Conservation (phyloP, 1,140 invertebrate genomes). For the Chrysomallon squamiferum region DNA sequence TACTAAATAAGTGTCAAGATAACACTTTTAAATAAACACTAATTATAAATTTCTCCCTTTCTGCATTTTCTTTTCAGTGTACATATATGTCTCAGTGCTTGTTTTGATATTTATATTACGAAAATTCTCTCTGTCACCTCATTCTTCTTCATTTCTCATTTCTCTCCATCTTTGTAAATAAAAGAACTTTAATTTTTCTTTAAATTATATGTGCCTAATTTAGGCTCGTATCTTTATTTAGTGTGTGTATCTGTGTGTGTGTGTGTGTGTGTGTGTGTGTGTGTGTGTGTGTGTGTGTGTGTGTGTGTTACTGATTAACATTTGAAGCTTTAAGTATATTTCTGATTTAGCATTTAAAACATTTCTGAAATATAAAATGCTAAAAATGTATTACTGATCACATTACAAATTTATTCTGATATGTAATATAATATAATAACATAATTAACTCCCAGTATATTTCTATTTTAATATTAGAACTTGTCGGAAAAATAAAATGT, state of each 20-base stretch:
- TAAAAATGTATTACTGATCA: too few species aligned
- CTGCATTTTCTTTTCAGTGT: background rate
- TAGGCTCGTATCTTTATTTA: background rate
- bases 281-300: too few species aligned
- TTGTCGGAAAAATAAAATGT: too few species aligned
- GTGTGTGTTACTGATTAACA: too few species aligned
- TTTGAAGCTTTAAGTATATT: too few species aligned
- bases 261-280: background rate
- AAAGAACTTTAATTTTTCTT: background rate
- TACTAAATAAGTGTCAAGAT: background rate
- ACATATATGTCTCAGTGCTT: background rate
- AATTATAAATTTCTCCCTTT: background rate
- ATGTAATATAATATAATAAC: too few species aligned
- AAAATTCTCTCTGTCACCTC: background rate
- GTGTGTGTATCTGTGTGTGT: slow-evolving; percentile 3
- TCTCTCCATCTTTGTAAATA: background rate
- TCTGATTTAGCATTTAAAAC: too few species aligned
- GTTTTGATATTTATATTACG: background rate
- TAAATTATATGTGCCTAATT: background rate
- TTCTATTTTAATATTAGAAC: too few species aligned
- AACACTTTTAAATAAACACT: background rate
- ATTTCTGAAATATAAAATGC: too few species aligned
- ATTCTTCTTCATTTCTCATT: background rate
- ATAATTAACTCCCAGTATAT: too few species aligned
- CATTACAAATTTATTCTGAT: too few species aligned